Evolutionary conservation across 2,888 invertebrate genomes (phyloP), one percentile per base, ranked within the genome.

Genomic region (Pasiphila rectangulata): DNA sequence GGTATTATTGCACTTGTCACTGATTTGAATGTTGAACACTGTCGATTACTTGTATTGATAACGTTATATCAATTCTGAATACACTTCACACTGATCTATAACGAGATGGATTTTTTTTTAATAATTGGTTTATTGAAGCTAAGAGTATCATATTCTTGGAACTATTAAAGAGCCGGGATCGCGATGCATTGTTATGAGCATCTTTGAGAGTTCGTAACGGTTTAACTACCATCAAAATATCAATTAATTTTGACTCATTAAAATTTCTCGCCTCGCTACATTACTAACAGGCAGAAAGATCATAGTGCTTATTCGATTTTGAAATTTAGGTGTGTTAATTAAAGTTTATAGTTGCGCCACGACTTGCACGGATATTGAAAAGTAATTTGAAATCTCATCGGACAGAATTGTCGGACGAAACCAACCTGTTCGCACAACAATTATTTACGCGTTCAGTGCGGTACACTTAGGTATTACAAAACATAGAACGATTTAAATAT

Each of bases 211-310:
- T 53, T 54, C 41, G 55, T 59, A 54, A 61, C 59, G 62, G 54
- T 59, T 50, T 59, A 61, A 60, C 60, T 56, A 54, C 61, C 66
- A 66, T 74, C 79, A 79, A 74, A 77, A 79, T 75, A 78, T 72
- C 79, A 79, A 82, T 83, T 81, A 78, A 75, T 75, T 67, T 67
- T 51, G 55, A 67, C 68, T 74, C 74, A 73, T 79, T 80, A 79
- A 72, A 77, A 72, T 64, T 63, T 72, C 61, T 67, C 59, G 67
- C 61, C 63, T 69, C 69, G 61, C 61, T 56, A 53, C 51, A 51
- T 53, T 46, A 41, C 41, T 27, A 4, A 34, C 45, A 50, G 45
- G 45, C 41, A 45, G 35, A 38, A 19, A 16, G n/a, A 19, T 29
- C 10, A n/a, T 5, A 19, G 13, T 19, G n/a, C 10, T 4, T 20